A percentile compares a stretch with the other conserved stretches of the same genome.
Conservation (phyloP, 2,113 vertebrate genomes). For the Piprites chloris region DNA sequence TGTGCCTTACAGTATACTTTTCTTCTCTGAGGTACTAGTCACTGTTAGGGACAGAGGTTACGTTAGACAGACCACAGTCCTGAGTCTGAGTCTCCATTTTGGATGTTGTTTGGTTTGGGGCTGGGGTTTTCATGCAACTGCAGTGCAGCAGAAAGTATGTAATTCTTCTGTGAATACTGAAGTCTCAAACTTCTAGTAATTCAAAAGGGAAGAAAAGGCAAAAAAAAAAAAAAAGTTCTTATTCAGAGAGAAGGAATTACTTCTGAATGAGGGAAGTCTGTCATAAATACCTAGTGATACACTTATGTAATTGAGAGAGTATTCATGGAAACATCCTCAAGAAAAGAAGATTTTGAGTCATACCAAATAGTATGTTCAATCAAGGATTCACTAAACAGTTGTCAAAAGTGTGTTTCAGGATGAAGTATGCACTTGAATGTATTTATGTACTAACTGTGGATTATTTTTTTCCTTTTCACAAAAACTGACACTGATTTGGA, state of each 20-base stretch:
- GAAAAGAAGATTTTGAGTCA: conserved; percentile 15
- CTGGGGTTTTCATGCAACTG: not conserved
- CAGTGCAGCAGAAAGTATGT: not conserved
- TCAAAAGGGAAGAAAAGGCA: not conserved
- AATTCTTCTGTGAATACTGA: not conserved
- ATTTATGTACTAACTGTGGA: not conserved
- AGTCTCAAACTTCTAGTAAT: not conserved
- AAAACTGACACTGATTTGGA: not conserved
- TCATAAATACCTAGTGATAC: not conserved
- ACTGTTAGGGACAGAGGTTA: not conserved
- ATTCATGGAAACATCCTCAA: not conserved
- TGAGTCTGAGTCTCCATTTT: not conserved
- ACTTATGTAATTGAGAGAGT: conserved; percentile 4
- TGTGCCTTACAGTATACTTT: not conserved
- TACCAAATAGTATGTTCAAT: not conserved
- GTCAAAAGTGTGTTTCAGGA: not conserved
- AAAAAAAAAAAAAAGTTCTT: not conserved
- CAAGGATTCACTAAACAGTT: not conserved
- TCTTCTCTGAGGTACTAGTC: not conserved
- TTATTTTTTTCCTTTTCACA: not conserved
- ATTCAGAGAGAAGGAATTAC: not conserved
- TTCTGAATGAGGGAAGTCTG: not conserved
- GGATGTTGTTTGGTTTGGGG: not conserved
- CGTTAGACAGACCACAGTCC: not conserved
- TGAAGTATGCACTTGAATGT: not conserved